Conservation (phyloP, 2,888 invertebrate genomes). For the Eucera pruinosa region DNA sequence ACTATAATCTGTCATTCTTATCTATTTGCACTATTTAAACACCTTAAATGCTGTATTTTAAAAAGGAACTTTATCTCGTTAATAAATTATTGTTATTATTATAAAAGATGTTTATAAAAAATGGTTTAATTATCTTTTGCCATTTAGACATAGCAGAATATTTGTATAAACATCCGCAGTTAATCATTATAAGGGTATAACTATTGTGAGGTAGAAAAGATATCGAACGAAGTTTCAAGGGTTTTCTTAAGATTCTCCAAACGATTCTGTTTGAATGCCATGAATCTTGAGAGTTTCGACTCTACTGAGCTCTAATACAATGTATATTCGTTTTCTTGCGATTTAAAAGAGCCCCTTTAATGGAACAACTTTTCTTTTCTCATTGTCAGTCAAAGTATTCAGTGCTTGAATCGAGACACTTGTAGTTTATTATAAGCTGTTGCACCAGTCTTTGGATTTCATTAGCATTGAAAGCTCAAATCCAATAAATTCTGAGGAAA, state of each 20-base stretch:
- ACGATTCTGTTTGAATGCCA: neutral
- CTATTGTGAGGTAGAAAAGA: neutral
- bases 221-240: conserved; percentile 16
- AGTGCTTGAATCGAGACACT: conserved; percentile 3
- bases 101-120: too few species aligned
- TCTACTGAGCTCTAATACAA: neutral
- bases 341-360: conserved; percentile 13
- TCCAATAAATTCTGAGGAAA: neutral
- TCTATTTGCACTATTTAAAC: too few species aligned
- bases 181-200: too few species aligned
- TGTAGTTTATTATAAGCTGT: conserved; percentile 20
- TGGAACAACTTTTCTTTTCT: conserved; percentile 8
- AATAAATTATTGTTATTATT: too few species aligned
- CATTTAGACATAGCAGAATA: too few species aligned
- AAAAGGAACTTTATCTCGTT: too few species aligned
- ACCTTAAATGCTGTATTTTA: too few species aligned
- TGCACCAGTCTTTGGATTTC: neutral
- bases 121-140: too few species aligned
- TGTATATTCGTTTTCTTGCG: conserved; percentile 14
- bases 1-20: too few species aligned
- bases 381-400: neutral
- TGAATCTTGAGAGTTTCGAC: neutral
- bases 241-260: neutral
- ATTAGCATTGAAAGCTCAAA: conserved; percentile 3
- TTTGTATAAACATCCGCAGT: too few species aligned